phyloP scores from a whole-genome alignment of 2,797 vertebrate genomes.

The Ficedula albicollis region DNA sequence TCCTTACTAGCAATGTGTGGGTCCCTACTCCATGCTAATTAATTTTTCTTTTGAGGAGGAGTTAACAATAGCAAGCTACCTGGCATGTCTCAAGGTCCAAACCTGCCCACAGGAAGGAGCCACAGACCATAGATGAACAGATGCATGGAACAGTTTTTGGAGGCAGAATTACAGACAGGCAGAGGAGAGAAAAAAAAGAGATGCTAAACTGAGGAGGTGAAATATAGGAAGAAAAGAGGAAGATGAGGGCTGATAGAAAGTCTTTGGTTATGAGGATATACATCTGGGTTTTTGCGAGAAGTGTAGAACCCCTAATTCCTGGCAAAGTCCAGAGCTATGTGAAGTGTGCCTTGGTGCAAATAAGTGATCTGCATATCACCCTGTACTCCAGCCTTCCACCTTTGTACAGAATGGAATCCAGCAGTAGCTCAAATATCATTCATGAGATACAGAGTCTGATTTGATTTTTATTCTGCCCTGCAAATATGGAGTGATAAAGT shows the following conservation, averaged over 20 bases:
- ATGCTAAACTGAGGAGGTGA: background rate
- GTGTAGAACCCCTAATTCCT: background rate
- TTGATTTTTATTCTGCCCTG: background rate
- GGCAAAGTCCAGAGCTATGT: background rate
- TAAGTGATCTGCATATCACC: background rate
- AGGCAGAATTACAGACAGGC: background rate
- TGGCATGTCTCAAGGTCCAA: background rate
- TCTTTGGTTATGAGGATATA: background rate
- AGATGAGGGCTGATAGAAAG: background rate
- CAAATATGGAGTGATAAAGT: background rate
- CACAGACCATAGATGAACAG: background rate
- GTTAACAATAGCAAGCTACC: background rate
- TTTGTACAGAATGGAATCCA: background rate
- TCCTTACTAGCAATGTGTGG: background rate
- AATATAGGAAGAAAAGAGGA: background rate
- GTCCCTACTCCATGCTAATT: background rate
- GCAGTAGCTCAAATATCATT: background rate
- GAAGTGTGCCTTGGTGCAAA: background rate
- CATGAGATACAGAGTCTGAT: background rate
- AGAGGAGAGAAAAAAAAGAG: background rate
- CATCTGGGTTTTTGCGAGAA: background rate
- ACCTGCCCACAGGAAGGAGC: background rate
- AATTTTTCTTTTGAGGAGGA: background rate
- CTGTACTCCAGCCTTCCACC: background rate
- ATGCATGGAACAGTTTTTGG: background rate